Evolutionary conservation across 2,113 vertebrate genomes (phyloP).

Genomic region (Pavo muticus): DNA sequence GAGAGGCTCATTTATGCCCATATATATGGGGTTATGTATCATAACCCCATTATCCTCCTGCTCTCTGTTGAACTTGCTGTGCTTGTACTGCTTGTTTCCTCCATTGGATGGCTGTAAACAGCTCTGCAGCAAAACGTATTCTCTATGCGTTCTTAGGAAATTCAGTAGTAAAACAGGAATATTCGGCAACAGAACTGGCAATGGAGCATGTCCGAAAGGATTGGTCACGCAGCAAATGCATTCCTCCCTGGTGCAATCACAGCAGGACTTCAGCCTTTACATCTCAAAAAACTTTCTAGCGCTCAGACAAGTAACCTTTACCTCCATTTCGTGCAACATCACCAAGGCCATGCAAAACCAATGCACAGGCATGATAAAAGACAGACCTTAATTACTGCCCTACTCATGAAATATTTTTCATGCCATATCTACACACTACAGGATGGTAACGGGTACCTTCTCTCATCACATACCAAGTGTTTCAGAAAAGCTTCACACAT

Average conservation of each 20-base stretch:
- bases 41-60: fast-evolving
- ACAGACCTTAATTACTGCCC: neutral
- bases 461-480: fast-evolving
- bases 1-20: neutral
- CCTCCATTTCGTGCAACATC: neutral
- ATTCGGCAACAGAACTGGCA: neutral
- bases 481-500: neutral
- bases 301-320: neutral
- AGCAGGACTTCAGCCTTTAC: neutral
- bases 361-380: neutral
- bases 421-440: neutral
- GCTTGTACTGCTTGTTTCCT: neutral
- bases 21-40: no score
- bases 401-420: neutral
- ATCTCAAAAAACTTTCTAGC: neutral
- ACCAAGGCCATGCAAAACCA: neutral
- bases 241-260: neutral
- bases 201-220: neutral
- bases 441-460: neutral
- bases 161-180: neutral
- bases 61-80: neutral
- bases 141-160: neutral
- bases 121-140: neutral
- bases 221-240: fast-evolving
- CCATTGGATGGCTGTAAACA: neutral